Evolutionary conservation across 2,888 invertebrate species (phyloP), one percentile per base, ranked within the genome.

Genomic region (Pteria penguin): DNA sequence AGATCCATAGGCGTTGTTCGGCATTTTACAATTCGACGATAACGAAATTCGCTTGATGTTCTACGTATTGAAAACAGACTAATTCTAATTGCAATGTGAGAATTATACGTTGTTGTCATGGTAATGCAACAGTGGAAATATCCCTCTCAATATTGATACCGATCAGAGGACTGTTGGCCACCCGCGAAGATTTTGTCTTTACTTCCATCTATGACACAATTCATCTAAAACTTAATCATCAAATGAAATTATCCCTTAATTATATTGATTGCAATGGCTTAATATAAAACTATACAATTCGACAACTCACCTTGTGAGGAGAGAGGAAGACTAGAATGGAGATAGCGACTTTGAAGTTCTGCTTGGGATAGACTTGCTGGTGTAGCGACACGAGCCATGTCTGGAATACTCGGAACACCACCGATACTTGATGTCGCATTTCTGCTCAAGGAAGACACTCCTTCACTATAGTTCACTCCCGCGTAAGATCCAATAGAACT

Each of bases 401-500:
- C 75, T 32, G 55, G 65, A 29, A 75, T 55, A 18, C 63, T 36
- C 27, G 60, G 36, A n/a, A 27, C 36, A n/a, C 45, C 45, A 32
- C 60, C 61, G 31, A 54, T 32, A 24, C 63, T 57, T n/a, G 69
- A 52, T 22, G 65, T 54, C n/a, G 62, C 52, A 27, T 36, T 65
- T 54, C 72, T 63, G 27, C 36, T 72, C 18, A 72, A 33, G 26
- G 72, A 33, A 2, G 72, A 29, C 18, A 33, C 65, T 55, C 63
- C 57, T 29, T 61, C 74, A 29, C 60, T 68, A 31, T 55, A 63
- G 70, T 58, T 69, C 27, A 67, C 73, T 31, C 67, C 67, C 60
- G 69, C 67, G 57, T 77, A 77, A 31, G 72, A 67, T 11, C 75
- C 75, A 45, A 70, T 52, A 63, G 75, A 61, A 65, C 62, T 63